Evolutionary conservation across 2,888 invertebrate genomes (phyloP).

Genomic region (Troides oblongomaculatus): DNA sequence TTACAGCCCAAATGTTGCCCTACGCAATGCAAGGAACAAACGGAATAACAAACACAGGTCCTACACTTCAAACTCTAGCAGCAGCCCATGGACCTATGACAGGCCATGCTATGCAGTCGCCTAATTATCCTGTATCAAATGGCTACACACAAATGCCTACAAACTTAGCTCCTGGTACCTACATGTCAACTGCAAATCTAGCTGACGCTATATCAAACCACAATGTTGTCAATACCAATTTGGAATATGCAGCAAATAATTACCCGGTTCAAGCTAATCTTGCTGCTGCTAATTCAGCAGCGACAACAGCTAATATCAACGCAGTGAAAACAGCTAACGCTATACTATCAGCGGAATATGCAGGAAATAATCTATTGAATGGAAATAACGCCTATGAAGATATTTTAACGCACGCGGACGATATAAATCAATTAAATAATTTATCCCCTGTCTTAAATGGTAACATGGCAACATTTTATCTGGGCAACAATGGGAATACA

Average conservation of each 20-base stretch:
- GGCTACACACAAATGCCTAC: constrained; percentile 16
- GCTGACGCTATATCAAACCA: constrained; percentile 27
- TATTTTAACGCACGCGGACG: constrained; percentile 29
- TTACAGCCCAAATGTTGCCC: constrained; percentile 40
- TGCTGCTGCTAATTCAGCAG: constrained; percentile 13
- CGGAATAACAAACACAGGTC: constrained; percentile 15
- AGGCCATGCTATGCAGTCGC: constrained; percentile 13
- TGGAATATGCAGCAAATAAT: constrained; percentile 13
- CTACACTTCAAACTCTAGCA: constrained; percentile 18
- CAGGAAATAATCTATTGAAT: constrained; percentile 8
- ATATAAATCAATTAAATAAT: constrained; percentile 28
- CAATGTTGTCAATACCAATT: constrained; percentile 21
- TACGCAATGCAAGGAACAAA: constrained; percentile 30
- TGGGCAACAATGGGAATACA: constrained; percentile 37
- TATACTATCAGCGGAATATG: constrained; percentile 22
- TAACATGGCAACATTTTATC: constrained; percentile 40
- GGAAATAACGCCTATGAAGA: constrained; percentile 28
- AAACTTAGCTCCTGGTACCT: constrained; percentile 16
- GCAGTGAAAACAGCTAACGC: constrained; percentile 24
- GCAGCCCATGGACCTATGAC: constrained; percentile 15
- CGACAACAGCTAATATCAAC: constrained; percentile 10
- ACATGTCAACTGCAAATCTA: constrained; percentile 21
- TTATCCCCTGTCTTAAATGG: constrained; percentile 35
- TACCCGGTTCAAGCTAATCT: constrained; percentile 10
- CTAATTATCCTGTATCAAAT: constrained; percentile 10